Evolutionary conservation across 2,113 vertebrate genomes (phyloP), one percentile per base, ranked within the genome.

Genomic region (Rattus rattus): DNA sequence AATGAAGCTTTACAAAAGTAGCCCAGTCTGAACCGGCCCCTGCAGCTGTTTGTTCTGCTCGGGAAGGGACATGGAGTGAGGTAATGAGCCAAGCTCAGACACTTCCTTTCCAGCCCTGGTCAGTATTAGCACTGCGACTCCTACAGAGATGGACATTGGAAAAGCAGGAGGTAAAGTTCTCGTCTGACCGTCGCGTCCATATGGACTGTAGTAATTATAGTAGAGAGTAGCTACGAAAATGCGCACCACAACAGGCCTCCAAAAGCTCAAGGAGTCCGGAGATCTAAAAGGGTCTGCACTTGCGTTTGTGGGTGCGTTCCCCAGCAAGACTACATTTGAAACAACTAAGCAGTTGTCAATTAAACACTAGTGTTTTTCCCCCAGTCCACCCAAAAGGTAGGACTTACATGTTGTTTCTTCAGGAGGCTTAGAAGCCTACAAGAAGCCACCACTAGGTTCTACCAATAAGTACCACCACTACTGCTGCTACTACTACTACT

Each of bases 1-100:
- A 96, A 94, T 92, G 52, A 92, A 86, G 85, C 30, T 59, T 13
- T 54, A 92, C 59, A 56, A 56, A 96, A 92, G 92, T 36, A 91
- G 70, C 65, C 76, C 59, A 56, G 0, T 85, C 86, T 93, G 26
- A 65, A 19, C 85, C 76, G 80, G 54, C 47, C 61, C 84, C 67
- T 88, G 47, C 76, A 96, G 47, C 88, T 83, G 65, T 91, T 47
- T 88, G 65, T 85, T 54, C 83, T 24, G 84, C 88, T 83, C 59
- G 22, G 54, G 49, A 91, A 83, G 92, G 86, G 91, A 76, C 49
- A 14, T 17, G 52, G 52, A 91, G 30, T 0, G 52, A 90, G 61
- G 75, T 76, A 56, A 94, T 88, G 43, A 85, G 10, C 24, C 52
- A 92, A n/a, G 39, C 39, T 67, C 19, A 85, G 52, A 19, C 9